Conservation (phyloP, 2,113 vertebrate genomes). For the Osmerus mordax region DNA sequence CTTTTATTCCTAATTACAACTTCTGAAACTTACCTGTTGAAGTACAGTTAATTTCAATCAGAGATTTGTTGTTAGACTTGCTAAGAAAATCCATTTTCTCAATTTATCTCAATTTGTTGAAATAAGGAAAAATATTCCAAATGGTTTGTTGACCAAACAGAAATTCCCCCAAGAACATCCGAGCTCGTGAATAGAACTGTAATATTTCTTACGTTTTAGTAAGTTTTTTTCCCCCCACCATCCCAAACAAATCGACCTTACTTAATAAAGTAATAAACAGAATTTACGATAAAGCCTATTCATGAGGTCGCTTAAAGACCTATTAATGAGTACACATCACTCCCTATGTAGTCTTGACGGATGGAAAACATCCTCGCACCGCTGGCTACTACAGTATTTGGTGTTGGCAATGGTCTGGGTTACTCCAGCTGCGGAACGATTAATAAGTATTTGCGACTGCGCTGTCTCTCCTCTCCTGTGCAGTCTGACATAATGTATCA, state of each 20-base stretch:
- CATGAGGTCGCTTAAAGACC: neutral
- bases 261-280: neutral
- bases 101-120: neutral
- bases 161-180: neutral
- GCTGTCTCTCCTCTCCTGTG: too few species aligned
- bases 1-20: too few species aligned
- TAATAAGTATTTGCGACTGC: too few species aligned
- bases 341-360: neutral
- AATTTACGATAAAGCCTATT: neutral
- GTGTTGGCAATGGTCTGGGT: too few species aligned
- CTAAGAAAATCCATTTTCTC: neutral
- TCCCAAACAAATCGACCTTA: too few species aligned
- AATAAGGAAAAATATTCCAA: neutral
- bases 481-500: too few species aligned
- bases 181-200: neutral
- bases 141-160: neutral
- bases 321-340: neutral
- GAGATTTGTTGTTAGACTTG: neutral
- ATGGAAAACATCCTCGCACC: neutral
- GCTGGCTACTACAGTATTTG: too few species aligned
- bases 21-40: conserved; percentile 2
- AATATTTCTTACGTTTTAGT: too few species aligned
- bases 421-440: too few species aligned
- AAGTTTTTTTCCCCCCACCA: too few species aligned
- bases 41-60: neutral